Evolutionary conservation across 2,113 vertebrate genomes (phyloP).

Genomic region (Daboia siamensis): DNA sequence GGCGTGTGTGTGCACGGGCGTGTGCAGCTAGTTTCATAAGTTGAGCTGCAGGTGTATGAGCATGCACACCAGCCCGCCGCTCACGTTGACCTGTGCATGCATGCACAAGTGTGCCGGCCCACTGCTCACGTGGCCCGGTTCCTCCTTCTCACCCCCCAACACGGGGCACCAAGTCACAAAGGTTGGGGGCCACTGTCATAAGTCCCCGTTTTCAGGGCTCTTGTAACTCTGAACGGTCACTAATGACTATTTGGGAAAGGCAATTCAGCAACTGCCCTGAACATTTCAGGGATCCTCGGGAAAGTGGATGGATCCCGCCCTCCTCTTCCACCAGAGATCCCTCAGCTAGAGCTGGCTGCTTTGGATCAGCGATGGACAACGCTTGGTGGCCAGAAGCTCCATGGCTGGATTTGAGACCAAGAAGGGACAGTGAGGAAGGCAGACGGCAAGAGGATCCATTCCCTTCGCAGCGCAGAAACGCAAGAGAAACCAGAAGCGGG

Average conservation of each 20-base stretch:
- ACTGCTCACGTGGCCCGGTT: not conserved
- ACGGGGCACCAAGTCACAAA: not conserved
- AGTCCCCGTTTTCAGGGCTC: too few species aligned
- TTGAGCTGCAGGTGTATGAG: not conserved
- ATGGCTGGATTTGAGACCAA: not conserved
- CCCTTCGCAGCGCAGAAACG: not conserved
- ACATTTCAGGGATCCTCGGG: not conserved
- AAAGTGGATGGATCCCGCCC: not conserved
- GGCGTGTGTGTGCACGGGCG: too few species aligned
- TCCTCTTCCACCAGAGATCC: not conserved
- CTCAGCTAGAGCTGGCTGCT: not conserved
- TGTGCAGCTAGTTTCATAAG: not conserved
- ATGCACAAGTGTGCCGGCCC: not conserved
- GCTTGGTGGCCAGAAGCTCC: not conserved
- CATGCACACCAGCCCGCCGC: not conserved
- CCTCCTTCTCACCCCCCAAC: too few species aligned
- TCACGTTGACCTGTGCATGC: not conserved
- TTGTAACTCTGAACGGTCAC: not conserved
- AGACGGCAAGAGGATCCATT: fast-evolving
- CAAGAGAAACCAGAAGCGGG: not conserved
- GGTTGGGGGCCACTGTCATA: too few species aligned
- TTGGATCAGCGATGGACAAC: not conserved
- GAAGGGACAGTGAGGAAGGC: not conserved
- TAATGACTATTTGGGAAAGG: not conserved
- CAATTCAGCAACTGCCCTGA: not conserved